These are phyloP conservation scores for Penaeus monodon DNA, from an alignment of 2,888 invertebrate genomes.

Conservation along the genomic window DNA sequence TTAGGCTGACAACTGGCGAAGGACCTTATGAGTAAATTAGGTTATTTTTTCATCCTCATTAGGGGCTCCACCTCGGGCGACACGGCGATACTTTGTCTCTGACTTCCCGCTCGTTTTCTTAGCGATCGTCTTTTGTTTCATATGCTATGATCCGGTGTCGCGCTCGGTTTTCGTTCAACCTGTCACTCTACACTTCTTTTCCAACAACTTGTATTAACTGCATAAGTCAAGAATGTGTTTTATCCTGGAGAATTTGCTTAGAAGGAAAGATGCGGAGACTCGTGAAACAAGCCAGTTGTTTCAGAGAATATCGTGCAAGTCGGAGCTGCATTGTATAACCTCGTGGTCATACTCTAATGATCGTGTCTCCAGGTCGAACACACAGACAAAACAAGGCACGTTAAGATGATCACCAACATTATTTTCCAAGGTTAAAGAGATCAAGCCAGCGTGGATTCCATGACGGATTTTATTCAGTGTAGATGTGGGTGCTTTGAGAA, in stretches of 20 bases:
- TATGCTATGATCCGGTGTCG: not conserved
- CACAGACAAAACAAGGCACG: constrained; percentile 30
- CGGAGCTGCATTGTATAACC: constrained; percentile 22
- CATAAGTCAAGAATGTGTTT: too few species aligned
- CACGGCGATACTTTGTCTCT: constrained; percentile 27
- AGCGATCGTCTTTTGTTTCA: constrained; percentile 35
- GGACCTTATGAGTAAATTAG: constrained; percentile 54
- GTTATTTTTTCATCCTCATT: constrained; percentile 45
- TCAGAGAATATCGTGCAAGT: not conserved
- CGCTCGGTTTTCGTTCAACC: not conserved
- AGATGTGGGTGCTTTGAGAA: too few species aligned
- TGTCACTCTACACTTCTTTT: too few species aligned
- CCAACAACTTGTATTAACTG: too few species aligned
- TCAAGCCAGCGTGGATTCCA: not conserved
- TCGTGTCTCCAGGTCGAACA: constrained; percentile 42
- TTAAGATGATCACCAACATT: constrained; percentile 38
- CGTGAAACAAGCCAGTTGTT: constrained; percentile 2
- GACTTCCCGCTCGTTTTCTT: constrained; percentile 29
- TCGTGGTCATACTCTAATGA: constrained; percentile 53
- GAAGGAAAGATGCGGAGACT: not conserved
- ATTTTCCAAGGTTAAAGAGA: constrained; percentile 43
- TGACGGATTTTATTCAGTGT: too few species aligned
- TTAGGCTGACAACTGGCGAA: constrained; percentile 20
- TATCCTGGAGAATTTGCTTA: too few species aligned
- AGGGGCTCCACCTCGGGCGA: constrained; percentile 38